phyloP scores from a whole-genome alignment of 37 sponge, comb jelly and placozoan genomes.

The Eunapius fragilis region DNA sequence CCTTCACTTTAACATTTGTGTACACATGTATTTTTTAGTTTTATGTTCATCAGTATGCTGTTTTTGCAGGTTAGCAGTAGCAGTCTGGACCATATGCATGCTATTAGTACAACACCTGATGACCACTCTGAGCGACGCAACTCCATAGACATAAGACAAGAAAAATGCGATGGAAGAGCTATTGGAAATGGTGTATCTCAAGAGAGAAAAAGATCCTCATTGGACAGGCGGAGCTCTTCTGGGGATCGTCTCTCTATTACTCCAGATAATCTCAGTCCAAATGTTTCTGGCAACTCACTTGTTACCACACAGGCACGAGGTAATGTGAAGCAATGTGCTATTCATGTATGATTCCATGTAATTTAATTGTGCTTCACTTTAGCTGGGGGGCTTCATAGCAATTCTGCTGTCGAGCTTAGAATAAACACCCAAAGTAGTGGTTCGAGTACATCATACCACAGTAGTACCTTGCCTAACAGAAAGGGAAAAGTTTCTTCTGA shows the following conservation, averaged over 20 bases:
- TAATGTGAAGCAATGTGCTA: neutral
- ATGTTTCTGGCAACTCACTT: conserved; percentile 6
- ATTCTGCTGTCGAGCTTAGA: conserved; percentile 3
- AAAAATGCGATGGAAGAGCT: neutral
- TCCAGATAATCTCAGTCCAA: conserved; percentile 52
- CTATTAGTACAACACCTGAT: neutral
- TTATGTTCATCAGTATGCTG: neutral
- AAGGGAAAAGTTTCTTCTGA: conserved; percentile 4
- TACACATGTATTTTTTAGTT: no score
- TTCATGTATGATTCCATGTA: no score
- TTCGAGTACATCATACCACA: conserved; percentile 28
- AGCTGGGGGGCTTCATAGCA: neutral
- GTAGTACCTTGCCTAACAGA: conserved; percentile 61
- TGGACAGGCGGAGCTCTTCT: conserved; percentile 57
- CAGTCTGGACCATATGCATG: conserved; percentile 38
- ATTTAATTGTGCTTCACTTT: neutral
- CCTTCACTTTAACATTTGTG: no score
- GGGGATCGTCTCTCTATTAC: conserved; percentile 58
- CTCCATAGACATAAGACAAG: conserved; percentile 15
- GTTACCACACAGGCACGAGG: neutral
- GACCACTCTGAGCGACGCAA: conserved; percentile 18
- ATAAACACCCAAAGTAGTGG: neutral
- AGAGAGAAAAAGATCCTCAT: conserved; percentile 10
- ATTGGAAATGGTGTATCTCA: neutral
- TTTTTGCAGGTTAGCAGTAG: conserved; percentile 43